These are phyloP conservation scores for Vanessa tameamea DNA, from an alignment of 1,140 invertebrate species.

Conservation along the genomic window DNA sequence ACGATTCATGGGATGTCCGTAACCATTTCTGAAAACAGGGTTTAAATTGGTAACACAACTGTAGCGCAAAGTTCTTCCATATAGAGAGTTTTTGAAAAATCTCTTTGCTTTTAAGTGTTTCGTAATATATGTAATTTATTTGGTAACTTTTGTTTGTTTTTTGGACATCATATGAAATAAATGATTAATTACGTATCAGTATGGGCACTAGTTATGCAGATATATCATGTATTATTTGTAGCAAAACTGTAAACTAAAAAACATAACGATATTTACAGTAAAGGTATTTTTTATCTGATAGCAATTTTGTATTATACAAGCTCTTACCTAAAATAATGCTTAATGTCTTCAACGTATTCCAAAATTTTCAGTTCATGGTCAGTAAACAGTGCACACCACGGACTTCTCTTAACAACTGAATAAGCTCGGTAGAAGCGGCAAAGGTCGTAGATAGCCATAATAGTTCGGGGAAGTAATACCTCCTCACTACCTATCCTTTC, in stretches of 20 bases:
- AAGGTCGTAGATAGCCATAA: not conserved
- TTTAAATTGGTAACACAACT: not conserved
- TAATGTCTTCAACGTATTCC: slow-evolving; percentile 28
- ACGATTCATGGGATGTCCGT: slow-evolving; percentile 37
- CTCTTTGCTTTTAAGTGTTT: too few relatives aligned
- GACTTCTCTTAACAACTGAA: slow-evolving; percentile 9
- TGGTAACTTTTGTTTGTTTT: too few relatives aligned
- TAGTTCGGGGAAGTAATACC: not conserved
- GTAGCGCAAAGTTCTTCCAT: not conserved
- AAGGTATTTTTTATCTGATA: too few relatives aligned
- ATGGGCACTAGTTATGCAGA: too few relatives aligned
- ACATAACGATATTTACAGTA: too few relatives aligned
- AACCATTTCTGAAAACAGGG: slow-evolving; percentile 38
- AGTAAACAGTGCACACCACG: slow-evolving; percentile 27
- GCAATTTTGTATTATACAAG: not conserved
- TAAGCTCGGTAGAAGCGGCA: slow-evolving; percentile 22
- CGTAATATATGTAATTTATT: too few relatives aligned
- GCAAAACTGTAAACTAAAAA: too few relatives aligned
- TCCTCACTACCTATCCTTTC: not conserved
- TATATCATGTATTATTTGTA: too few relatives aligned
- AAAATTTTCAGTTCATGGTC: slow-evolving; percentile 23
- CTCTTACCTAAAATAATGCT: slow-evolving; percentile 18
- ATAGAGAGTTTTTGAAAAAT: not conserved
- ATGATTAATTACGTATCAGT: too few relatives aligned
- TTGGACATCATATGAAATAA: too few relatives aligned